Evolutionary conservation across 1,140 invertebrate genomes (phyloP), one percentile per base, ranked within the genome.

Genomic region (Lithobius niger): DNA sequence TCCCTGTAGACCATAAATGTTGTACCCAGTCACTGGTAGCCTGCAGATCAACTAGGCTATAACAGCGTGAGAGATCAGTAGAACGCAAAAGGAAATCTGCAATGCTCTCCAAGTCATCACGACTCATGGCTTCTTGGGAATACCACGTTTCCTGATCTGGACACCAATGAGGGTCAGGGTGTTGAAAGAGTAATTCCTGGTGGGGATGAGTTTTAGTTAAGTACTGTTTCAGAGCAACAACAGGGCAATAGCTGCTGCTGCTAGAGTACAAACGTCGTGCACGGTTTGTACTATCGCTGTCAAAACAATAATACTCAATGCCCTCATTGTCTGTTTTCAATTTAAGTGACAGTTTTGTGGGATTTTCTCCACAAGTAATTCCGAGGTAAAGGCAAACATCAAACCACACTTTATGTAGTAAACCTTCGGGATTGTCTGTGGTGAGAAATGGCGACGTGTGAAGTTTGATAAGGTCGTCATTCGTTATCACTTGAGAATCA

Each of bases 371-470:
- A 26, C 25, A 50, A 25, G 27, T 13, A 27, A 50, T 26, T 16
- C 48, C 48, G 3, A 50, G 21, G 19, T 6, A 50, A 13, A 50
- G 25, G 4, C 3, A 27, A 3, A 27, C 13, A 27, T 50, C 48
- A 50, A 50, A 50, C 48, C 48, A 50, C 3, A 50, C 48, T 50
- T 50, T 50, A 26, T 50, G 48, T 25, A 50, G 19, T 6, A 50
- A 26, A 19, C 48, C 48, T 26, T 50, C 48, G 3, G 48, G 48
- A 26, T 50, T 50, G 27, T 50, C 48, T 3, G 24, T 50, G 13
- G 13, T 25, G 24, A 50, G 27, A 4, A 50, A 50, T 6, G 27
- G 48, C 3, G 48, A 50, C 6, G 48, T 25, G 24, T 50, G 48
- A 15, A 50, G 25, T 26, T 50, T 50, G 3, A 26, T 3, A 4